phyloP scores from a whole-genome alignment of 2,888 invertebrate genomes.

The Phragmatobia fuliginosa region DNA sequence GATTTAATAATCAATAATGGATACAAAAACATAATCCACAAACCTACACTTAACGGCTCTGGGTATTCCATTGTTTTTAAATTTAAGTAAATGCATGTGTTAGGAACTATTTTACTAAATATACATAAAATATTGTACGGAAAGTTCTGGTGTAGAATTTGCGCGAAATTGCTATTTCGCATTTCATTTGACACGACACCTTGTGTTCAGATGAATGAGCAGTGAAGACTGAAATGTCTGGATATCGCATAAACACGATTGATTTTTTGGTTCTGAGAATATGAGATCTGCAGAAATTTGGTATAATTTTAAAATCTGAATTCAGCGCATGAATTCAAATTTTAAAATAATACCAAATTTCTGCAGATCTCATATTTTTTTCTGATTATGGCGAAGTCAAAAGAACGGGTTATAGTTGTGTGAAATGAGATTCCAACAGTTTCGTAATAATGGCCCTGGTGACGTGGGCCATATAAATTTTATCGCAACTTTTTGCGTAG shows the following conservation, averaged over 20 bases:
- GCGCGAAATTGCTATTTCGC: constrained; percentile 60
- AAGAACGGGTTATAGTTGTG: too few species aligned
- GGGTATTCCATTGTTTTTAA: not conserved
- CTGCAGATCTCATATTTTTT: not conserved
- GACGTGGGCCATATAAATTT: too few species aligned
- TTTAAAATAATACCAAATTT: not conserved
- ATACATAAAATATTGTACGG: constrained; percentile 33
- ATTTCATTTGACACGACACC: constrained; percentile 65
- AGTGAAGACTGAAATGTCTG: constrained; percentile 53
- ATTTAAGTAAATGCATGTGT: not conserved
- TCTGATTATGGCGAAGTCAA: too few species aligned
- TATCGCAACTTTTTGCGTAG: too few species aligned
- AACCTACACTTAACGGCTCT: not conserved
- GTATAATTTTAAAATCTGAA: too few species aligned
- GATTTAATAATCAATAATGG: not conserved
- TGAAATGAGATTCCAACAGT: too few species aligned
- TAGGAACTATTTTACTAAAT: constrained; percentile 23
- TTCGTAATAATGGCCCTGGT: too few species aligned
- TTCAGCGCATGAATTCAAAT: too few species aligned
- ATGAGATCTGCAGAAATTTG: too few species aligned
- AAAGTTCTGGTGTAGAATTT: constrained; percentile 21
- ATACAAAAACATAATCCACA: not conserved
- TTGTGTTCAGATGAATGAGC: constrained; percentile 54
- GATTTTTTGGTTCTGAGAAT: constrained; percentile 31
- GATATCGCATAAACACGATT: constrained; percentile 37